Percentiles rank a stretch among this genome's conserved stretches.
Evolutionary conservation across 1,140 invertebrate genomes (phyloP).

Genomic region (Lucilia sericata): DNA sequence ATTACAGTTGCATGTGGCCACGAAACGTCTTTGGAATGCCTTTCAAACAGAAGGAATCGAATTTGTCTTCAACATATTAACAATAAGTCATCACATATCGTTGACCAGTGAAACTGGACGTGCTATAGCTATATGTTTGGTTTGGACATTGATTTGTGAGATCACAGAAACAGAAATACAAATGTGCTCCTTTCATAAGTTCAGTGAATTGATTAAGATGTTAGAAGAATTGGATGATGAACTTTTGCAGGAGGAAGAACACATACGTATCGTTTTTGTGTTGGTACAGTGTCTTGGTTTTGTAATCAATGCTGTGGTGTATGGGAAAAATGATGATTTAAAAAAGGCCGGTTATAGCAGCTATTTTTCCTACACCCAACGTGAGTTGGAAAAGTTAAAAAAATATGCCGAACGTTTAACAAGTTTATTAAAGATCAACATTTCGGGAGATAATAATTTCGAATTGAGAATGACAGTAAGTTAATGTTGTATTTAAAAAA

Average conservation of each 20-base stretch:
- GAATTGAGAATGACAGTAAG: constrained; percentile 46
- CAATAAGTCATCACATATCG: constrained; percentile 39
- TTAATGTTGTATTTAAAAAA: neutral
- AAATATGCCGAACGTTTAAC: constrained; percentile 43
- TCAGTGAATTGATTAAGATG: constrained; percentile 38
- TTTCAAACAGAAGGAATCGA: constrained; percentile 43
- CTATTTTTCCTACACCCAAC: constrained; percentile 45
- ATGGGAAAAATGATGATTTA: constrained; percentile 47
- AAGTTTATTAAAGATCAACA: constrained; percentile 21
- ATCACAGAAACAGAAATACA: constrained; percentile 43
- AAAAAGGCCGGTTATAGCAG: constrained; percentile 46
- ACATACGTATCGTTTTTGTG: constrained; percentile 45
- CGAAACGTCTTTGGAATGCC: constrained; percentile 43
- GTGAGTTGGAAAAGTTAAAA: constrained; percentile 42
- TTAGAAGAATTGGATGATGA: constrained; percentile 45
- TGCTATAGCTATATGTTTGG: constrained; percentile 44
- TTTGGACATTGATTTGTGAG: constrained; percentile 44
- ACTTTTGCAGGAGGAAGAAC: constrained; percentile 43
- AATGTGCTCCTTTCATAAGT: constrained; percentile 46
- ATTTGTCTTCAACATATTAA: constrained; percentile 44
- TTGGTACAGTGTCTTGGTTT: constrained; percentile 45
- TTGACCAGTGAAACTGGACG: constrained; percentile 45
- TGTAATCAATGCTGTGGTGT: constrained; percentile 45
- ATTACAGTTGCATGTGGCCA: constrained; percentile 44
- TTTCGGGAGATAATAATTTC: constrained; percentile 35